Evolutionary conservation across 2,888 invertebrate genomes (phyloP), one percentile per base, ranked within the genome.

Genomic region (Marasmarcha lunaedactyla): DNA sequence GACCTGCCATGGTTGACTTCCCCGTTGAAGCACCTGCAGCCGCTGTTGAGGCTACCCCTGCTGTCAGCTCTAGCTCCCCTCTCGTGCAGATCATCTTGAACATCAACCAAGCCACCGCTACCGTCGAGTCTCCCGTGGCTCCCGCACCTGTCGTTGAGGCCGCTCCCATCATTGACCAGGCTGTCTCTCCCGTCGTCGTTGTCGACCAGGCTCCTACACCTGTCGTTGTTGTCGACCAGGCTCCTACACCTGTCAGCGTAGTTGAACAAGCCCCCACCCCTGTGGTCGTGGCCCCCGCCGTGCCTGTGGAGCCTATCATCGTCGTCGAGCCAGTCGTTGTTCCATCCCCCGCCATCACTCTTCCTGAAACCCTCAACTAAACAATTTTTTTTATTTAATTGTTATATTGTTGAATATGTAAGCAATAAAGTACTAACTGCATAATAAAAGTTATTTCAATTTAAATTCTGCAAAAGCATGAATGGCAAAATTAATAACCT

Each of bases 61-160:
- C 14, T 20, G 33, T 44, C 25, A 38, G 37, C 38, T 36, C 41
- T 26, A 41, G 34, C 36, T 40, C 49, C 35, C 50, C 51, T n/a
- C 48, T 54, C n/a, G 51, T 57, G 11, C 50, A 54, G 42, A 47
- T 56, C 44, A 53, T 50, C 48, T 38, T 53, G 36, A 52, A 52
- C 47, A 46, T 30, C n/a, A 3, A 35, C 30, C 35, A 35, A 38
- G 34, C 34, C 14, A 2, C 34, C 34, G 34, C 34, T 5, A 14
- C 35, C 15, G 35, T 37, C n/a, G n/a, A n/a, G n/a, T 10, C 30
- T n/a, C 30, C 34, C 14, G 34, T 34, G 13, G 14, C 13, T 14
- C 34, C 34, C 14, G 14, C 7, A 12, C 7, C 14, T 5, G 34
- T 34, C 13, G 34, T 13, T 4, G 34, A 5, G 34, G 5, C 34